These are phyloP conservation scores for Cebus imitator DNA, from an alignment of 2,113 vertebrate species.

Conservation along the genomic window DNA sequence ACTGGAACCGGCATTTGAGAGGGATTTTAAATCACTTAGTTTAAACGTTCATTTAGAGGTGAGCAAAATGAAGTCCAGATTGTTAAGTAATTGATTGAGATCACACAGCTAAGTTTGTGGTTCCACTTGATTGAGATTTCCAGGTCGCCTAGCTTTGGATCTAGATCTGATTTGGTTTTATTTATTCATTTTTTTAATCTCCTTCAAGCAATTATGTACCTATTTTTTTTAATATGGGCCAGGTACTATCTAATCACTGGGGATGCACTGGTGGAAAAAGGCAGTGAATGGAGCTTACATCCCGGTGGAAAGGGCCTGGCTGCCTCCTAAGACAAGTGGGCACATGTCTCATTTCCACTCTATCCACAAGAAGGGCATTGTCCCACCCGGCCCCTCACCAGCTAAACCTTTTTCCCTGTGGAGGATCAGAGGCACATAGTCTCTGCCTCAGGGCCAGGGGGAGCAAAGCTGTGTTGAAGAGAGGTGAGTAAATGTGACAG, in stretches of 20 bases:
- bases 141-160: neutral
- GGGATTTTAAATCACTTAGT: neutral
- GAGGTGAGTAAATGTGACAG: neutral
- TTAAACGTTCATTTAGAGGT: neutral
- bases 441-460: neutral
- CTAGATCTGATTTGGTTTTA: neutral
- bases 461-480: neutral
- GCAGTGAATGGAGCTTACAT: neutral
- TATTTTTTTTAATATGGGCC: too few relatives aligned
- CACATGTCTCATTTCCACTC: rapidly evolving
- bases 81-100: neutral
- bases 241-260: neutral
- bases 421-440: neutral
- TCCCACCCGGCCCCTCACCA: neutral
- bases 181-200: neutral
- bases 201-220: neutral
- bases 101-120: neutral
- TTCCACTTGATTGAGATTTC: neutral
- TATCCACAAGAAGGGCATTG: neutral
- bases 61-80: neutral
- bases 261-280: neutral
- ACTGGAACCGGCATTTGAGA: neutral
- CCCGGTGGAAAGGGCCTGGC: neutral
- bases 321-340: neutral
- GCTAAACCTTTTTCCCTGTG: neutral